phyloP scores from a whole-genome alignment of 1,140 invertebrate species.

The Araneus ventricosus region DNA sequence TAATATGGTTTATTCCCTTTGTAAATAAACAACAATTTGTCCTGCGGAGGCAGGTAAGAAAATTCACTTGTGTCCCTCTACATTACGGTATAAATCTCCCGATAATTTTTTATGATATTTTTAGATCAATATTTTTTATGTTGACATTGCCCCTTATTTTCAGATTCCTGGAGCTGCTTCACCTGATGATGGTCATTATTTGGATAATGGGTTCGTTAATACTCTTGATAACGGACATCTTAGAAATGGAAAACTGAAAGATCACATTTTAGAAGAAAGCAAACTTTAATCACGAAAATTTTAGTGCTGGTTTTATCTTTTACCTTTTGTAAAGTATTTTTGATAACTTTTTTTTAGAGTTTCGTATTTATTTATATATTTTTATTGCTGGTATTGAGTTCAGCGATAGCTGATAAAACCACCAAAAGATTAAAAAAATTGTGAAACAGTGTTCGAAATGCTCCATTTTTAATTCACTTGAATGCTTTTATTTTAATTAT shows the following conservation, averaged over 20 bases:
- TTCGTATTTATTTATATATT: background rate
- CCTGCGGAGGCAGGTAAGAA: too few relatives aligned
- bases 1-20: too few relatives aligned
- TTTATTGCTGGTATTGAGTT: background rate
- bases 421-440: too few relatives aligned
- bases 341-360: background rate
- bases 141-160: background rate
- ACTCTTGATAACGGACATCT: background rate
- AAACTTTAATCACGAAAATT: slow-evolving; percentile 24
- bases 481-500: too few relatives aligned
- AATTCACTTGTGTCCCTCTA: too few relatives aligned
- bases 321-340: background rate
- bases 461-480: too few relatives aligned
- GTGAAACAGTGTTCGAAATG: too few relatives aligned
- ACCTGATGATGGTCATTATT: background rate
- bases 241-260: slow-evolving; percentile 1
- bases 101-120: too few relatives aligned
- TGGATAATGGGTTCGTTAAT: slow-evolving; percentile 1
- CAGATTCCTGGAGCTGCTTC: background rate
- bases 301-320: background rate
- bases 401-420: background rate
- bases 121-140: too few relatives aligned
- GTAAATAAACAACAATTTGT: too few relatives aligned
- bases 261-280: slow-evolving; percentile 51
- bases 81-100: too few relatives aligned